These are phyloP conservation scores for Ladona fulva DNA, from an alignment of 1,140 invertebrate genomes.

Conservation along the genomic window DNA sequence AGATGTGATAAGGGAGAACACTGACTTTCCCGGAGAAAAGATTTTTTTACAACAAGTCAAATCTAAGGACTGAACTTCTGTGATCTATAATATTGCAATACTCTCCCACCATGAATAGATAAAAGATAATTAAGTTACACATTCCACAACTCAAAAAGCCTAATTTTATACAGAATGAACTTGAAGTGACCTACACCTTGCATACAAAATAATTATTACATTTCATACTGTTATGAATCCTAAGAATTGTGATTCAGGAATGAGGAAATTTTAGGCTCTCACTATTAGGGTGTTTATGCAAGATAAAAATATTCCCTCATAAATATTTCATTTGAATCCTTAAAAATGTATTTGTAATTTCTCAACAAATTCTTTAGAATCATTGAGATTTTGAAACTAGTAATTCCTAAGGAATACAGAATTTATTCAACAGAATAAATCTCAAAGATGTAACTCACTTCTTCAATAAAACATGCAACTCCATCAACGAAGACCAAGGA, in stretches of 20 bases:
- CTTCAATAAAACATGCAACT: conserved; percentile 52
- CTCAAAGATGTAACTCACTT: conserved; percentile 55
- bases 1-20: neutral
- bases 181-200: too few relatives aligned
- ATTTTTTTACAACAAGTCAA: neutral
- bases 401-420: too few relatives aligned
- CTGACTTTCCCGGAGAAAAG: neutral
- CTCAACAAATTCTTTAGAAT: too few relatives aligned
- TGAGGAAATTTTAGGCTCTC: too few relatives aligned
- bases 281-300: too few relatives aligned
- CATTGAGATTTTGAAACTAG: too few relatives aligned
- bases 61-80: neutral
- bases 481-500: conserved; percentile 46
- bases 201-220: too few relatives aligned
- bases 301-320: too few relatives aligned
- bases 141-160: neutral
- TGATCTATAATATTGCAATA: conserved; percentile 3
- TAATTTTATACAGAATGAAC: neutral
- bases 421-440: conserved; percentile 36
- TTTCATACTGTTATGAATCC: too few relatives aligned
- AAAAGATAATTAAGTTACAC: neutral
- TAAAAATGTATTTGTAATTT: too few relatives aligned
- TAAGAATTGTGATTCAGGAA: too few relatives aligned
- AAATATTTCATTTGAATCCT: too few relatives aligned
- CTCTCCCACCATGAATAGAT: neutral